Evolutionary conservation across 2,888 invertebrate genomes (phyloP), one percentile per base, ranked within the genome.

Genomic region (Apomyelois bistriatella): DNA sequence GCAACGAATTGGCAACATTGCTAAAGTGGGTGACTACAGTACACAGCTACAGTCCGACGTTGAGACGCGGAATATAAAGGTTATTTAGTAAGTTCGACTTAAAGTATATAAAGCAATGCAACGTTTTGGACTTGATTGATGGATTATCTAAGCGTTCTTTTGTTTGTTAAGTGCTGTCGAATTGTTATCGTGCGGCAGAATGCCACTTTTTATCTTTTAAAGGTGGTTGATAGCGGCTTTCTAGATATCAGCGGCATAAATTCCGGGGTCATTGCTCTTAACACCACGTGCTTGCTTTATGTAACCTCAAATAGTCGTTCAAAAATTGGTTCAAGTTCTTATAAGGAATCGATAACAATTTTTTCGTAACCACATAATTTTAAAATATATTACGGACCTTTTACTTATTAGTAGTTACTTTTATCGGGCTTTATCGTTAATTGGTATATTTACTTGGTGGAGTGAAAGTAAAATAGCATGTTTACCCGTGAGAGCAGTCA

Each of bases 1-100:
- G 88, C 86, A 89, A 88, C 73, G 68, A 81, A 79, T 82, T 82
- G 78, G 76, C 77, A 78, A 76, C 74, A 66, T 66, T 68, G 60
- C 67, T 69, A 70, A 79, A 81, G 79, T 83, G 74, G 80, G 77
- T 79, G 78, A 79, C 76, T 79, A 72, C 76, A 72, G 72, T 70
- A 65, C 5, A 22, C 22, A 22, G 22, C 76, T 79, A 72, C 76
- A 72, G 71, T 70, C 65, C 69, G 61, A 62, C 71, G 72, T 70
- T 66, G 69, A 60, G 62, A 62, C 68, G 60, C 65, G 64, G 76
- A 77, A 78, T 77, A 70, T 74, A 76, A 71, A 78, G 72, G 74
- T 67, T 72, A 70, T 84, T 84, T 79, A 75, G 79, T 78, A 84
- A 85, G 77, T 70, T 70, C 76, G 69, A 56, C 66, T 67, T 57